Evolutionary conservation across 2,888 invertebrate species (phyloP), one percentile per base, ranked within the genome.

Genomic region (Drosophila subsilvestris): DNA sequence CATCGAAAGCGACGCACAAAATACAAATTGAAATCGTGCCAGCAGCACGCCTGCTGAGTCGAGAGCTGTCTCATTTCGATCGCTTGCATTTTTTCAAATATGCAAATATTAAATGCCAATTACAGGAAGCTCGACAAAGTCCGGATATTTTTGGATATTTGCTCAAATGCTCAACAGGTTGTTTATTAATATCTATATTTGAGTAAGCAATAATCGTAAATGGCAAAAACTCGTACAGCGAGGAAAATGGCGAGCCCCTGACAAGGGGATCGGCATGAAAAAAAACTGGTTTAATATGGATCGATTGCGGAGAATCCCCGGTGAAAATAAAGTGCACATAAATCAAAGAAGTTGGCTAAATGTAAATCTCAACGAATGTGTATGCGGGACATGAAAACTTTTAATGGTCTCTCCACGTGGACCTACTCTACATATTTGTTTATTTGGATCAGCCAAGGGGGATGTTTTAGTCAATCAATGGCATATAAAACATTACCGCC

Each of bases 81-180:
- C 20, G 54, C 42, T 22, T n/a, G 42, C 51, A 51, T 18, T 57
- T 71, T 18, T n/a, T n/a, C n/a, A n/a, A n/a, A n/a, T 66, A 88
- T 73, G 87, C 73, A 86, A 88, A 86, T 88, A 77, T 74, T 75
- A 63, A 66, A 71, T 56, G 69, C 32, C 51, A 65, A 53, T 56
- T 55, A 49, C 43, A 71, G 75, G 57, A 71, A 75, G 45, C 53
- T 37, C 48, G 54, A 50, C 48, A 27, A 37, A 37, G 49, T 49
- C 17, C 25, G 20, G 49, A 43, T 74, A 73, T 63, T 44, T 42
- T 43, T 50, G 45, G 50, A 63, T 70, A 53, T 57, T 70, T 71
- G 44, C 42, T 68, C 29, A 68, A 61, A 70, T 48, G 25, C 66
- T 61, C 69, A 68, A 86, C 75, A 68, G 69, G 72, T 83, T 75